Conservation (phyloP, 2,888 invertebrate species). For the Lathronympha strigana region DNA sequence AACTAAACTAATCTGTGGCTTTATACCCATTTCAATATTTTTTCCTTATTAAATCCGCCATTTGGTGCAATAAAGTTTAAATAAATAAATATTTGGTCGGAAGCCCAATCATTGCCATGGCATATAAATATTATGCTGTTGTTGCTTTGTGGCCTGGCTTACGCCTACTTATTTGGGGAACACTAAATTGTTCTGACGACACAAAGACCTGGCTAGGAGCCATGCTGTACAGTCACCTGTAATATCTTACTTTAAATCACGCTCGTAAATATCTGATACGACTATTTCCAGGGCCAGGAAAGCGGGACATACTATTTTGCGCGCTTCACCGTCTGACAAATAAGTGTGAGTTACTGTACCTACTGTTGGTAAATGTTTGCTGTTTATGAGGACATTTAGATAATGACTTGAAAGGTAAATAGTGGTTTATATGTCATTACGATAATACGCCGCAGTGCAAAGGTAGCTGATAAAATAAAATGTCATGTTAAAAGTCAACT, state of each 20-base stretch:
- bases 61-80: too few species aligned
- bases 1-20: too few species aligned
- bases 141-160: constrained; percentile 7
- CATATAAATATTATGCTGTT: neutral
- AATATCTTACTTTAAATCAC: neutral
- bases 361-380: constrained; percentile 8
- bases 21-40: constrained; percentile 17
- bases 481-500: constrained; percentile 3
- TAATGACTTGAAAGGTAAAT: constrained; percentile 14
- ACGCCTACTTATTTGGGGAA: constrained; percentile 32
- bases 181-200: constrained; percentile 15
- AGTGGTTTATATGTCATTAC: constrained; percentile 7
- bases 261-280: neutral
- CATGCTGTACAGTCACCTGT: constrained; percentile 8
- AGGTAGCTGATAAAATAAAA: constrained; percentile 6
- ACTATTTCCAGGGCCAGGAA: neutral
- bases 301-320: neutral
- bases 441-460: neutral
- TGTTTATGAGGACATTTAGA: constrained; percentile 22
- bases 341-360: neutral
- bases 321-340: neutral
- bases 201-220: constrained; percentile 28
- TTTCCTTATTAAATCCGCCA: too few species aligned
- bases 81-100: neutral
- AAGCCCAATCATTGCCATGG: neutral